Percentiles rank a stretch among this genome's conserved stretches.
phyloP scores from a whole-genome alignment of 2,113 vertebrate species.

The Siniperca knerii region DNA sequence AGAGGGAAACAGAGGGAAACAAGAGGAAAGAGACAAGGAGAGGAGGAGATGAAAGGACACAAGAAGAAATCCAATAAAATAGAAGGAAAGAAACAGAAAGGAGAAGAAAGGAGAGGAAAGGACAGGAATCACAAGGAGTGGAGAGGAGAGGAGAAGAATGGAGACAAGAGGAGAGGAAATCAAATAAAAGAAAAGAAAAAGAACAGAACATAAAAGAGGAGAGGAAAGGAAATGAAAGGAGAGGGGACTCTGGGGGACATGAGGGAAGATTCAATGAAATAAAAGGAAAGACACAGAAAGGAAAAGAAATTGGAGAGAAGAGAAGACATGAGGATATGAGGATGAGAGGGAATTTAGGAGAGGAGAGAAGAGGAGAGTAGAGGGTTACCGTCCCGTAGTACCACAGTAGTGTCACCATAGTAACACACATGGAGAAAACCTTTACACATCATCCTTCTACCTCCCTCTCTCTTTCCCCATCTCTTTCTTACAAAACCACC shows the following conservation, averaged over 20 bases:
- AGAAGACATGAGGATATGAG: slow-evolving; percentile 8
- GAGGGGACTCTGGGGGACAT: background rate
- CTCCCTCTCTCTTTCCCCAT: background rate
- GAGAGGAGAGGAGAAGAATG: background rate
- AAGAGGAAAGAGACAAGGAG: background rate
- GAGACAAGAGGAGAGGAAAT: slow-evolving; percentile 1
- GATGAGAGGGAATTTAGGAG: slow-evolving; percentile 14
- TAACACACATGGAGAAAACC: slow-evolving; percentile 68
- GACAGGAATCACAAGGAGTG: background rate
- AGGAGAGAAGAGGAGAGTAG: background rate
- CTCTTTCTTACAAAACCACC: slow-evolving; percentile 24
- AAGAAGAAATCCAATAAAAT: background rate
- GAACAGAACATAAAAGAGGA: background rate
- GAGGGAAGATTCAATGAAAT: background rate
- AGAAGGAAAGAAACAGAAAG: background rate
- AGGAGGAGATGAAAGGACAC: background rate
- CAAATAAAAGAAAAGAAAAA: slow-evolving; percentile 2
- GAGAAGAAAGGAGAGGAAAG: background rate
- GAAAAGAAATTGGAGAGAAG: background rate
- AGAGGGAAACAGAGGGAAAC: background rate
- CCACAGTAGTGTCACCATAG: slow-evolving; percentile 61
- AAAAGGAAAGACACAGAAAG: background rate
- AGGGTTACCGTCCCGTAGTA: slow-evolving; percentile 25
- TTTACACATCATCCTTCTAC: slow-evolving; percentile 40
- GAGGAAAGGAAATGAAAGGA: background rate